Base-by-base conservation (phyloP, 64 coral and sea anemone species). In the Dendronephthya gigantea region DNA sequence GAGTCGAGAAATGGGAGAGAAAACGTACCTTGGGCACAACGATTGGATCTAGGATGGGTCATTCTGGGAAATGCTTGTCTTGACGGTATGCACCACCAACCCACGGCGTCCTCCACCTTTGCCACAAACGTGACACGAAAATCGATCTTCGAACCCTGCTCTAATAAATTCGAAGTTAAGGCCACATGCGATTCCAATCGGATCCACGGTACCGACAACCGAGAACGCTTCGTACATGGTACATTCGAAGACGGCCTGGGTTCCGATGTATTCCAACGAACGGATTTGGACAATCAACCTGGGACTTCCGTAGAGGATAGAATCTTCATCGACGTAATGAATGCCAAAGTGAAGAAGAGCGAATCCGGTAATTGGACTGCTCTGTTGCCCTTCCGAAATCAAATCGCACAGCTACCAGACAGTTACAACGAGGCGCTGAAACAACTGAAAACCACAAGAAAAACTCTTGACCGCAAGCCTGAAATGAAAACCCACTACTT, bases 231-330 rank as follows among this genome's bases (percentile, higher is more conserved):
- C 31, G 32, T 76, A 16, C 29, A 50, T 15, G 72, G 70, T 40
- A 82, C 22, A 35, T 88, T 82, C 39, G 30, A 88, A 82, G 86
- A 88, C 51, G 74, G 86, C 34, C 16, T 88, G 29, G 70, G 66
- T 33, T 31, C 50, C 47, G 51, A 85, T 51, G 84, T 91, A 9
- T 91, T 91, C 45, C 9, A 11, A 47, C 37, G 82, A 1, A 82
- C 68, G 10, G 32, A 70, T 35, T 59, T 88, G 27, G 87, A 92
- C 76, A 92, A 89, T 75, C 88, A 48, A 74, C 83, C n/a, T 0
- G 91, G 91, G n/a, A 33, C 34, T 8, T 92, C 91, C 15, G n/a
- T 89, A 2, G 87, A 92, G 30, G 91, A 89, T 16, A 22, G 87
- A 29, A 85, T 31, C 49, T 89, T 92, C 51, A 34, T 89, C 0